Conservation (phyloP, 1,140 invertebrate species). For the Pantala flavescens region DNA sequence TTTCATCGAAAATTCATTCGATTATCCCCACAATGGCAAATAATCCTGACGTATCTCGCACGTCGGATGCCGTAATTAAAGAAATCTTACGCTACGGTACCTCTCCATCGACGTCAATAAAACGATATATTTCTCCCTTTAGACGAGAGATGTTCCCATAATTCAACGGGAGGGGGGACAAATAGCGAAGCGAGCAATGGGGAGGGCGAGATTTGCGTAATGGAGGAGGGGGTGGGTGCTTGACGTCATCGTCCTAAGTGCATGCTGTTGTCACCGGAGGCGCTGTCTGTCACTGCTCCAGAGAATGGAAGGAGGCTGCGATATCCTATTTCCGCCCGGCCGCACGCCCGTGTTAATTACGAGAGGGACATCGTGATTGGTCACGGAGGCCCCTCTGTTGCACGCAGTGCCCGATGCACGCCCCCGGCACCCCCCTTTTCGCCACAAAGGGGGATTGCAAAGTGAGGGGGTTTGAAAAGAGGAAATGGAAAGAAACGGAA, state of each 20-base stretch:
- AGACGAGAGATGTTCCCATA: too few species aligned
- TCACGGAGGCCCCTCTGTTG: conserved; percentile 6
- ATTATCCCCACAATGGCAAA: too few species aligned
- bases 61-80: too few species aligned
- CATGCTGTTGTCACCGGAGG: neutral
- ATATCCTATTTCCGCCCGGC: neutral
- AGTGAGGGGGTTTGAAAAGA: neutral
- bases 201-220: neutral
- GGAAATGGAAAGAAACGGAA: neutral
- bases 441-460: neutral
- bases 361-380: conserved; percentile 3
- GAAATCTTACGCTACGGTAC: too few species aligned
- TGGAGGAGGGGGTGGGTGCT: neutral
- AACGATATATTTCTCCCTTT: too few species aligned
- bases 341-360: conserved; percentile 7
- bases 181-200: neutral
- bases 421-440: neutral
- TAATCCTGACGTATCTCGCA: too few species aligned
- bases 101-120: too few species aligned
- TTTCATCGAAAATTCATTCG: too few species aligned
- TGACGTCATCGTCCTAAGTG: neutral
- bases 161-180: neutral
- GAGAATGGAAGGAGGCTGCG: neutral
- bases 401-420: neutral
- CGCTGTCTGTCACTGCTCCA: conserved; percentile 2